A percentile compares a stretch with the other conserved stretches of the same genome.
Evolutionary conservation across 1,140 invertebrate species (phyloP).

Genomic region (Bathynomus jamesi): DNA sequence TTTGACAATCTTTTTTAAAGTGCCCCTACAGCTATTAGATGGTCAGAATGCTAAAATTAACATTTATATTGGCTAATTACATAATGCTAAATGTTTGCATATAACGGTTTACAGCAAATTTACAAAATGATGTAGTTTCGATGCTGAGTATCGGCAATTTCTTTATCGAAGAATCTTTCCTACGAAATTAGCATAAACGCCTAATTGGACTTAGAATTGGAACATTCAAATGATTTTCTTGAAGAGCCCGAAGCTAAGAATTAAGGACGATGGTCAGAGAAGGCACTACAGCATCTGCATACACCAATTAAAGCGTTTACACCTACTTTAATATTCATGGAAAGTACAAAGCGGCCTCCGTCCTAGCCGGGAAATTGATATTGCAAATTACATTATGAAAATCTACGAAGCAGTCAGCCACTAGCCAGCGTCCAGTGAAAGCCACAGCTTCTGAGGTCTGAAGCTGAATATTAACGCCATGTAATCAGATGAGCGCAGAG

Average conservation of each 20-base stretch:
- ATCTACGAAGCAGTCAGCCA: constrained; percentile 8
- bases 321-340: constrained; percentile 34
- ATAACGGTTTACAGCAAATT: too few relatives aligned
- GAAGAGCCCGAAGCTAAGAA: background rate
- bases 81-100: too few relatives aligned
- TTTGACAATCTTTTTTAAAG: too few relatives aligned
- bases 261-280: constrained; percentile 1
- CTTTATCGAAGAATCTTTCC: too few relatives aligned
- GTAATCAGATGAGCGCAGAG: background rate
- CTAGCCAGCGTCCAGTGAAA: background rate
- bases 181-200: background rate
- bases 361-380: constrained; percentile 33
- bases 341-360: constrained; percentile 31
- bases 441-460: background rate
- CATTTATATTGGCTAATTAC: too few relatives aligned
- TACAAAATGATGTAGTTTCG: too few relatives aligned
- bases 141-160: too few relatives aligned
- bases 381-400: constrained; percentile 36
- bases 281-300: constrained; percentile 19
- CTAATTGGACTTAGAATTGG: constrained; percentile 1
- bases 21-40: too few relatives aligned
- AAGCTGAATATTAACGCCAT: background rate
- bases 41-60: too few relatives aligned
- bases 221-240: background rate
- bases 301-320: constrained; percentile 32